Evolutionary conservation across 2,113 vertebrate species (phyloP).

Genomic region (Sclerurus mexicanus): DNA sequence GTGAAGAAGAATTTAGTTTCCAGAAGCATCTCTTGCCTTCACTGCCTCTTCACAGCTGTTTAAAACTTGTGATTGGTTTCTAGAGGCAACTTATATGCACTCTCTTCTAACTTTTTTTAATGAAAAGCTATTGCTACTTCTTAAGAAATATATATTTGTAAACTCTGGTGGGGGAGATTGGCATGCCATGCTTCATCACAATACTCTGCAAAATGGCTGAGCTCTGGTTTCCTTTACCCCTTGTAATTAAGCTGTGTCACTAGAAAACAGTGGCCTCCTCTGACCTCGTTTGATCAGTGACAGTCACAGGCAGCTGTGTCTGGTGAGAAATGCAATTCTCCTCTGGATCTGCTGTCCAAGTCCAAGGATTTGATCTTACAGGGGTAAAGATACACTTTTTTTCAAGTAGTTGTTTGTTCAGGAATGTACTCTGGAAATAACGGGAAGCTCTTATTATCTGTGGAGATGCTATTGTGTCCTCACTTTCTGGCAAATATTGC

Average conservation of each 20-base stretch:
- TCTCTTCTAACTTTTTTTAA: neutral
- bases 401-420: neutral
- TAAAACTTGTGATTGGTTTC: neutral
- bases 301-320: neutral
- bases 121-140: neutral
- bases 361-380: rapidly evolving
- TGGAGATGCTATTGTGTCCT: neutral
- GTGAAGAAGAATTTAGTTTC: neutral
- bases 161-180: neutral
- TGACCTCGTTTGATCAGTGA: neutral
- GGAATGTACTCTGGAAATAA: neutral
- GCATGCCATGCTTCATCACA: neutral
- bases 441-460: neutral
- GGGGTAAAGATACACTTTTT: neutral
- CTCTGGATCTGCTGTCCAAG: neutral
- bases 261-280: neutral
- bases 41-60: neutral
- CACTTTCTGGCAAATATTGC: neutral
- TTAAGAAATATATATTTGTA: neutral
- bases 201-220: neutral
- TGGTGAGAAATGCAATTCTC: neutral
- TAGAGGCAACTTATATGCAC: neutral
- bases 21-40: neutral
- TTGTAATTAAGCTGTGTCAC: neutral
- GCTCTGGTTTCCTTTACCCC: neutral